Percentiles rank a stretch among this genome's conserved stretches.
These are phyloP conservation scores for Ladona fulva DNA, from an alignment of 1,140 invertebrate genomes.

Conservation along the genomic window DNA sequence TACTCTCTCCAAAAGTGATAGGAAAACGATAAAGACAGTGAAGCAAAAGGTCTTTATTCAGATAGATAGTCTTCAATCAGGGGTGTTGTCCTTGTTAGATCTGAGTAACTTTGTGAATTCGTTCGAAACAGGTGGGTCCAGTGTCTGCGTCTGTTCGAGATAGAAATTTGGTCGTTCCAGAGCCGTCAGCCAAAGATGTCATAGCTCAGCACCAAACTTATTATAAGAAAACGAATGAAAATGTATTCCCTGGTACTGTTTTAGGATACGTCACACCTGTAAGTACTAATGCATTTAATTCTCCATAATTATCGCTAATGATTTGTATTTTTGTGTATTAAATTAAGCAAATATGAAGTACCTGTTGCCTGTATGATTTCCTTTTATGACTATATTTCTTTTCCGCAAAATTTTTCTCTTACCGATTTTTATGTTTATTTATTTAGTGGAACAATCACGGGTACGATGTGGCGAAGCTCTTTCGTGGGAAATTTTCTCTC, in stretches of 20 bases:
- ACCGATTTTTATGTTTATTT: no score
- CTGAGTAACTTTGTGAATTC: no score
- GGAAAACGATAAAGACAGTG: neutral
- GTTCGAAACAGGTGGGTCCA: neutral
- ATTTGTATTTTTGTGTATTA: no score
- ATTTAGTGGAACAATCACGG: slow-evolving; percentile 89
- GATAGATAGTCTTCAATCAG: no score
- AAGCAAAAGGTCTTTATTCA: no score
- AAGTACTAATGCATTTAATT: neutral
- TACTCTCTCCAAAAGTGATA: neutral
- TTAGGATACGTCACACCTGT: neutral
- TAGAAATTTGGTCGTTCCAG: neutral
- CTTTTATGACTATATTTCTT: no score
- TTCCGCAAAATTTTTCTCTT: no score
- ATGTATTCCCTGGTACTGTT: neutral
- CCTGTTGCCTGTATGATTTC: no score
- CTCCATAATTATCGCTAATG: no score
- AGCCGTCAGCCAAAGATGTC: neutral
- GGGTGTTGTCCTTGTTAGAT: no score
- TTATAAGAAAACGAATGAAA: neutral
- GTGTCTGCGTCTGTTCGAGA: neutral
- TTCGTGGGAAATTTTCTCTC: slow-evolving; percentile 80
- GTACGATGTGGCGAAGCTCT: slow-evolving; percentile 85
- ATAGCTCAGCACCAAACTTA: neutral
- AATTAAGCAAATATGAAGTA: no score